phyloP scores from a whole-genome alignment of 1,140 invertebrate genomes.

The Drosophila ohnishii region DNA sequence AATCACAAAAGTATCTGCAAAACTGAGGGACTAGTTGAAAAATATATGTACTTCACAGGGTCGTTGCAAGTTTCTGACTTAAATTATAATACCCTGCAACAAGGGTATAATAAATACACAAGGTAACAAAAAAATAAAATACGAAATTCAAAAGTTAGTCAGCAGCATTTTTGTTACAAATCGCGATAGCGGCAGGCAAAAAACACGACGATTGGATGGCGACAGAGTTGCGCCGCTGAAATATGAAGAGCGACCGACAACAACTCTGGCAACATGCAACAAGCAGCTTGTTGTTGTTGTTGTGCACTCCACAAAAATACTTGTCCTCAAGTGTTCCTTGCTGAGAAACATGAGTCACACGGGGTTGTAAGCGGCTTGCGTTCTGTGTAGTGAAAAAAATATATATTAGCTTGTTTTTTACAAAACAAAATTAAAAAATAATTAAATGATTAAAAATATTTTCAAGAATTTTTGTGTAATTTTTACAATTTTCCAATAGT shows the following conservation, averaged over 20 bases:
- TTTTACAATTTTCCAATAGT: no score
- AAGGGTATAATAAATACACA: no score
- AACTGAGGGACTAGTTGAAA: no score
- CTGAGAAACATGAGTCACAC: constrained; percentile 9
- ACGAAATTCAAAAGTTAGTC: constrained; percentile 27
- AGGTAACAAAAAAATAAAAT: constrained; percentile 9
- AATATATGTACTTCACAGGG: no score
- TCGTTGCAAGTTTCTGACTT: no score
- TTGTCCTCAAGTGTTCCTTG: neutral
- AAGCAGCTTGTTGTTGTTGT: constrained; percentile 15
- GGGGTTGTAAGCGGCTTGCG: neutral
- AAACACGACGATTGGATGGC: constrained; percentile 28
- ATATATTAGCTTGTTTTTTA: no score
- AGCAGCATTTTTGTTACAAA: constrained; percentile 40
- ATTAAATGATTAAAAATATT: no score
- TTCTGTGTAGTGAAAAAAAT: neutral
- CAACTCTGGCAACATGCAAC: constrained; percentile 24
- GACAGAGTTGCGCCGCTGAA: constrained; percentile 29
- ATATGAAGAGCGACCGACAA: constrained; percentile 57
- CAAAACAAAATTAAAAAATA: no score
- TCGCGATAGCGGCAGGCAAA: constrained; percentile 42
- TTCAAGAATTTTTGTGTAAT: no score
- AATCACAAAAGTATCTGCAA: no score
- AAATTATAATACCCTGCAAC: no score
- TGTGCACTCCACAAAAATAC: constrained; percentile 19